Conservation (phyloP, 2,888 invertebrate species). For the Eupithecia insigniata region DNA sequence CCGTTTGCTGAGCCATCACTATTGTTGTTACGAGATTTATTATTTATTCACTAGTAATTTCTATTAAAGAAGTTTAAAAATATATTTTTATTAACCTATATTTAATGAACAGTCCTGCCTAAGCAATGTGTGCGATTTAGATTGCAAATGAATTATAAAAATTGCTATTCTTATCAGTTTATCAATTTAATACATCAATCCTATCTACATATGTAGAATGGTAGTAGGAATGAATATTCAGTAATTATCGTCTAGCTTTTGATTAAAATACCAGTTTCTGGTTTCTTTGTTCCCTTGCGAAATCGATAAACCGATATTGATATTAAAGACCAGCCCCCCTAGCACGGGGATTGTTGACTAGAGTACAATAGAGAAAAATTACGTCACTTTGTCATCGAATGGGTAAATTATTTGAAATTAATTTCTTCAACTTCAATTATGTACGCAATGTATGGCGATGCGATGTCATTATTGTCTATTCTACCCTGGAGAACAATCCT, state of each 20-base stretch:
- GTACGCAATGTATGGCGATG: too few species aligned
- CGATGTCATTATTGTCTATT: too few species aligned
- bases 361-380: too few species aligned
- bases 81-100: not conserved
- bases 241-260: conserved; percentile 58
- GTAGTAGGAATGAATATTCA: conserved; percentile 47
- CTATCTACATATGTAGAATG: conserved; percentile 44
- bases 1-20: conserved; percentile 60
- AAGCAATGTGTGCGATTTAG: conserved; percentile 57
- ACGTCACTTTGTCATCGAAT: too few species aligned
- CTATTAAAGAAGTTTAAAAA: not conserved
- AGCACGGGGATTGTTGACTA: too few species aligned
- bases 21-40: not conserved
- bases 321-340: conserved; percentile 16
- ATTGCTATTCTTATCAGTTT: conserved; percentile 62
- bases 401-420: too few species aligned
- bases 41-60: not conserved
- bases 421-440: too few species aligned
- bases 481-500: too few species aligned
- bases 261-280: conserved; percentile 34
- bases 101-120: not conserved
- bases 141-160: conserved; percentile 74
- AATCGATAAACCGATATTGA: conserved; percentile 17
- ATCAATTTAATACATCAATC: conserved; percentile 57
- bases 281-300: conserved; percentile 40